These are phyloP conservation scores for Salmo trutta DNA, from an alignment of 2,797 vertebrate genomes.

Conservation along the genomic window DNA sequence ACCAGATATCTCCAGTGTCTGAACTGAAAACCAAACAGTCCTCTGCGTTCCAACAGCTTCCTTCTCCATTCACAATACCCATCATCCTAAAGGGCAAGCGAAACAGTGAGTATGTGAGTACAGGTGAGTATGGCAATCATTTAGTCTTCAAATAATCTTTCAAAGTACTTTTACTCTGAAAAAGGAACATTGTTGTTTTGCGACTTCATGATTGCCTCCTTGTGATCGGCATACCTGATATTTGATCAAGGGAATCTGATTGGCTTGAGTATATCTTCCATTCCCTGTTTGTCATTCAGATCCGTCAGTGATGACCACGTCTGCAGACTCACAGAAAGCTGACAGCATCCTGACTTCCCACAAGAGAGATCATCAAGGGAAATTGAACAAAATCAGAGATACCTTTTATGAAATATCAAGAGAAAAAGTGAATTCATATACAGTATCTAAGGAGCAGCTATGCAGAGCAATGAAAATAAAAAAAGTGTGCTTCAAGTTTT, in stretches of 20 bases:
- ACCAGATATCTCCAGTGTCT: conserved; percentile 23
- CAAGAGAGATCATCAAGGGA: conserved; percentile 70
- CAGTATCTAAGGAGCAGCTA: conserved; percentile 50
- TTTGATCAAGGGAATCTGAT: not conserved
- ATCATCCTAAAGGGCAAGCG: conserved; percentile 51
- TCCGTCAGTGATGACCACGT: conserved; percentile 69
- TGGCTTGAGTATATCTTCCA: not conserved
- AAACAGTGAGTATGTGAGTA: not conserved
- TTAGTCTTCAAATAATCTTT: conserved; percentile 8
- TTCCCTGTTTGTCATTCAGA: conserved; percentile 63
- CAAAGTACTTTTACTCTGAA: too few relatives aligned
- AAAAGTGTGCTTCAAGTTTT: conserved; percentile 71
- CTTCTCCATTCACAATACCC: conserved; percentile 38
- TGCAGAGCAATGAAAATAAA: conserved; percentile 67
- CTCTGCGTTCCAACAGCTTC: conserved; percentile 55
- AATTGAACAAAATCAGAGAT: conserved; percentile 78
- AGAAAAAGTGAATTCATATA: conserved; percentile 71
- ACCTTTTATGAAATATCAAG: conserved; percentile 77
- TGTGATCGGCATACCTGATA: too few relatives aligned
- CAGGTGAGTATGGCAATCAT: conserved; percentile 55
- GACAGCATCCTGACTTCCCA: conserved; percentile 63
- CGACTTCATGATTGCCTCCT: too few relatives aligned
- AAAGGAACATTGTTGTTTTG: too few relatives aligned
- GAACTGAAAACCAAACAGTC: conserved; percentile 51
- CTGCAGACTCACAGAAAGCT: conserved; percentile 71